These are phyloP conservation scores for Andrena fulva DNA, from an alignment of 2,888 invertebrate species.

Conservation along the genomic window DNA sequence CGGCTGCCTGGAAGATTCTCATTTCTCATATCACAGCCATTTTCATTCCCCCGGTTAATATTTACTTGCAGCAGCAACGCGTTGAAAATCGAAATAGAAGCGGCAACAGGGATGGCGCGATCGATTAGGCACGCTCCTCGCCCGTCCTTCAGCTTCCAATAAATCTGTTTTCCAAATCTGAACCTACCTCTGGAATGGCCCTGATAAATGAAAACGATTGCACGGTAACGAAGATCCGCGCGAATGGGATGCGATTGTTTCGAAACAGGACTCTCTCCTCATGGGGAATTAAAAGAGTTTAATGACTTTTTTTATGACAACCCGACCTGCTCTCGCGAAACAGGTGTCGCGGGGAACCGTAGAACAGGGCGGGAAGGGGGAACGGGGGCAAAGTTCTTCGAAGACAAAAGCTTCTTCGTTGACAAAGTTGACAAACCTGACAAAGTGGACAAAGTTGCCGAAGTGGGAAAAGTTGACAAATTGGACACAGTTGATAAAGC, in stretches of 20 bases:
- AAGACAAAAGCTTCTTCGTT: not conserved
- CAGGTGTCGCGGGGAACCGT: not conserved
- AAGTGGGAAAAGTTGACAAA: too few relatives aligned
- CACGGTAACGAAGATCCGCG: conserved; percentile 10
- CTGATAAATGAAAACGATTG: conserved; percentile 15
- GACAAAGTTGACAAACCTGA: too few relatives aligned
- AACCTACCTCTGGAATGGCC: not conserved
- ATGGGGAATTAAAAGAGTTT: conserved; percentile 28
- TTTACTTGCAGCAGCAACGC: not conserved
- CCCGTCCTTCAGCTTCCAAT: not conserved
- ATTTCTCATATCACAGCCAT: not conserved
- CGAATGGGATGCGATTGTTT: not conserved
- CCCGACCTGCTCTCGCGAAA: not conserved
- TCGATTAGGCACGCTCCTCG: not conserved
- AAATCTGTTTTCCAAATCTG: conserved; percentile 1
- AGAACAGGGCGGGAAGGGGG: not conserved
- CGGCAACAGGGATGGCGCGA: not conserved
- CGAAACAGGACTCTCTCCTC: not conserved
- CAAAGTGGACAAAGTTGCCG: too few relatives aligned
- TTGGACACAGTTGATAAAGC: too few relatives aligned
- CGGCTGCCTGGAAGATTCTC: not conserved
- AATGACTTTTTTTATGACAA: not conserved
- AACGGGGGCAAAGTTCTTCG: not conserved
- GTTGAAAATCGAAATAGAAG: not conserved
- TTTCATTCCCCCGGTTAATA: not conserved